Base-by-base conservation (phyloP, 2,113 vertebrate genomes). In the Sterrhoptilus dennistouni region DNA sequence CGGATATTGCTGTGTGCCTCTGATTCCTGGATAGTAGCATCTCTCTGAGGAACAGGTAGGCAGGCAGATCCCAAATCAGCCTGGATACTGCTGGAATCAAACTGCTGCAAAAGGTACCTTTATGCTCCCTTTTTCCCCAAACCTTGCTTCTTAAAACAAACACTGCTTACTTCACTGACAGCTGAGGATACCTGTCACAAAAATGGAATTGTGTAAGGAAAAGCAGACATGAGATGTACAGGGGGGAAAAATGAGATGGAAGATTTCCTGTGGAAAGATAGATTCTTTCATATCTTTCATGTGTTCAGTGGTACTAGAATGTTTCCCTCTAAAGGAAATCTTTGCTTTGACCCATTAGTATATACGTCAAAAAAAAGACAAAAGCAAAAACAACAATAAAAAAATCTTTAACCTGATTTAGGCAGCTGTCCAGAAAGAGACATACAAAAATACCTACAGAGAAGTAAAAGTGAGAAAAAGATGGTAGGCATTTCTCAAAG, bases 381-480 rank as follows among this genome's bases (percentile, higher is more conserved):
- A 83, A 86, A 63, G 19, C 12, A 71, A 84, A 89, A 87, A 54
- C 18, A 49, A 52, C 19, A 79, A 57, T 52, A 59, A 54, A 72
- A 80, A 76, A 70, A 63, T 91, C 70, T 70, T 78, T 70, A 97
- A 90, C 89, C 29, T 31, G 66, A 57, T 44, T 31, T 83, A 75
- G 31, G 40, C 11, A 90, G 29, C 42, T 96, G 54, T 42, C 24
- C 59, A 80, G 45, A 94, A 87, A 69, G 25, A 90, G 50, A 23
- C 1, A 0, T 22, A 68, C 16, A 76, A 87, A 94, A 91, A 36
- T 21, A 80, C 7, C 6, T 14, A 35, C 31, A 83, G 40, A 76
- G 90, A 96, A 95, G 72, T 87, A 70, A 90, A 95, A 78, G 38
- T 29, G 50, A 92, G 61, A 3, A 92, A 69, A 83, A 83, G 20